Evolutionary conservation across 2,113 vertebrate species (phyloP).

Genomic region (Chaetura pelagica): DNA sequence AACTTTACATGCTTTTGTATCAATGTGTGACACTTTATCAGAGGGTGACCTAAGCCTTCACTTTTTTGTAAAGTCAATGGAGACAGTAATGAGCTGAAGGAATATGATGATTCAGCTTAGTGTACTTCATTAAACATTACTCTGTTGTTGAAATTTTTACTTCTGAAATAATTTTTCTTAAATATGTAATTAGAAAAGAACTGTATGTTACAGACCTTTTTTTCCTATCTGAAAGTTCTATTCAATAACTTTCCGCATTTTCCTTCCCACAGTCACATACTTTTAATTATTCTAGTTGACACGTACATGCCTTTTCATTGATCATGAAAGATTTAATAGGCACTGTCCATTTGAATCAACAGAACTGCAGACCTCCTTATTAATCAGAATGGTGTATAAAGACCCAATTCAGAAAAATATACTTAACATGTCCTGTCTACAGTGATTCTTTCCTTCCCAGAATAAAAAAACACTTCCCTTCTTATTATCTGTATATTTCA

Average conservation of each 20-base stretch:
- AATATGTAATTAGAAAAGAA: neutral
- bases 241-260: neutral
- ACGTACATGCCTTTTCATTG: neutral
- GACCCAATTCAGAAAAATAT: neutral
- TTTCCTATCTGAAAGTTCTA: neutral
- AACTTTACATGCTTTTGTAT: neutral
- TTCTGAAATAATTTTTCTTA: constrained; percentile 7
- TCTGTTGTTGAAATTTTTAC: neutral
- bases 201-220: neutral
- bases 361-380: neutral
- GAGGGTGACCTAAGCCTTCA: neutral
- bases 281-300: neutral
- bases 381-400: neutral
- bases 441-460: neutral
- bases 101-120: constrained; percentile 8
- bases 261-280: neutral
- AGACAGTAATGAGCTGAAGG: neutral
- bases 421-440: neutral
- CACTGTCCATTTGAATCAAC: neutral
- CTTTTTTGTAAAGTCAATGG: neutral
- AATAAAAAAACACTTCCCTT: neutral
- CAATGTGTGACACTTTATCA: neutral
- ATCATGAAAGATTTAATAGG: neutral
- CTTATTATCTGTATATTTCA: neutral
- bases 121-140: neutral